Percentiles rank a stretch among this genome's conserved stretches.
phyloP scores from a whole-genome alignment of 2,888 invertebrate species.

The Drosophila peninsularis region DNA sequence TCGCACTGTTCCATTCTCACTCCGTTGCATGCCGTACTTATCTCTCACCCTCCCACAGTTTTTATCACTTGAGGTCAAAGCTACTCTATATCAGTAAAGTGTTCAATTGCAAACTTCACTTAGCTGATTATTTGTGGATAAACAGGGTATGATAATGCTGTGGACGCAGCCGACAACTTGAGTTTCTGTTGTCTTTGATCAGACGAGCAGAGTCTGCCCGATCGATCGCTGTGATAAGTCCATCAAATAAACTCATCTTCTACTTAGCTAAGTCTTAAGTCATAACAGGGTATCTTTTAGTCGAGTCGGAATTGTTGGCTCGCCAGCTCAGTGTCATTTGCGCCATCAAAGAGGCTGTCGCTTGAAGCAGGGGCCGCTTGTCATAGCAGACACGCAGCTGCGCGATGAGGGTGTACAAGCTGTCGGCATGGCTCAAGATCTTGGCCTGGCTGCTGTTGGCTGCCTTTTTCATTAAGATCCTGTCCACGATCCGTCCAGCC shows the following conservation, averaged over 20 bases:
- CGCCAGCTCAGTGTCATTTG: not conserved
- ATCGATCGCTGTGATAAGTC: too few relatives aligned
- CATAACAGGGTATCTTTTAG: not conserved
- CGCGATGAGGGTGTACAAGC: slow-evolving; percentile 25
- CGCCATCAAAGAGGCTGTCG: not conserved
- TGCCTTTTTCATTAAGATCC: not conserved
- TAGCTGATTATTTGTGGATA: slow-evolving; percentile 3
- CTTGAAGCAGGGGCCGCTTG: not conserved
- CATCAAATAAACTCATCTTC: too few relatives aligned
- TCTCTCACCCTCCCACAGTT: not conserved
- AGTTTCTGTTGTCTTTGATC: not conserved
- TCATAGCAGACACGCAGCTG: not conserved
- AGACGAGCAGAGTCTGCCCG: too few relatives aligned
- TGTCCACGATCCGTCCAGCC: not conserved
- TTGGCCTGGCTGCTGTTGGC: slow-evolving; percentile 23
- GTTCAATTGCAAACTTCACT: not conserved
- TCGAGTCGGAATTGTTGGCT: not conserved
- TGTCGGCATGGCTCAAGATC: slow-evolving; percentile 13
- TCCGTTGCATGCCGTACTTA: not conserved
- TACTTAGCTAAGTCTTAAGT: too few relatives aligned
- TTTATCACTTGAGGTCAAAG: not conserved
- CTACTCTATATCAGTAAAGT: not conserved
- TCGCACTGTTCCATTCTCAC: not conserved
- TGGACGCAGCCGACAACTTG: too few relatives aligned
- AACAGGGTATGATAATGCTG: not conserved